Evolutionary conservation across 2,113 vertebrate genomes (phyloP), one percentile per base, ranked within the genome.

Genomic region (Empidonax traillii): DNA sequence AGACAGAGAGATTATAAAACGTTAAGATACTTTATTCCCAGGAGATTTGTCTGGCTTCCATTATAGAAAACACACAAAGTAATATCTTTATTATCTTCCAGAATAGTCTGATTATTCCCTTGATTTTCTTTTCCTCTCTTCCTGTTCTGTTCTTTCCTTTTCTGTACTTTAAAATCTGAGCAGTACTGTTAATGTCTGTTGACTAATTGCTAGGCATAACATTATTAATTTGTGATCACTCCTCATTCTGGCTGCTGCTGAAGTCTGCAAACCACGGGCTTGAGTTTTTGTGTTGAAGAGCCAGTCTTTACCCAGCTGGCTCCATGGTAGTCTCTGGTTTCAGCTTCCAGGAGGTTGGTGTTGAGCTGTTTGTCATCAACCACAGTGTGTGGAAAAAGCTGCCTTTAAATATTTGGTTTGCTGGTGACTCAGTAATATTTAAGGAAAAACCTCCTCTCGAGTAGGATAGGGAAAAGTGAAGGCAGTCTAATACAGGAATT

Each of bases 1-100:
- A 90, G 82, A 76, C 43, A 79, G 73, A 77, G 85, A 77, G 85
- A 94, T 92, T 92, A 94, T 76, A 65, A 92, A 95, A 87, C 39
- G 72, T 67, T 87, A 68, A 93, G 47, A 49, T 82, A 73, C 61
- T 85, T 89, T 73, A 79, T 84, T 79, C 53, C 43, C 39, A 23
- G 65, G 94, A 86, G 75, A 76, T 58, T 87, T 87, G 19, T 82
- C 58, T 87, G 41, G 22, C 74, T 81, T 78, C 33, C 43, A n/a
- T 85, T 91, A 63, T 65, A 82, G 73, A 88, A 88, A 59, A 18
- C n/a, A 53, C 61, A 13, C 17, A 35, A 86, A 81, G 35, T 58
- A 92, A 41, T 73, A 81, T 53, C 17, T 92, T 80, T 8, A 73
- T 89, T 92, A 85, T 68, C 28, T 81, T 80, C 59, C 59, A 87